Conservation (phyloP, 2,113 vertebrate species). For the Melanostigma gelatinosum region DNA sequence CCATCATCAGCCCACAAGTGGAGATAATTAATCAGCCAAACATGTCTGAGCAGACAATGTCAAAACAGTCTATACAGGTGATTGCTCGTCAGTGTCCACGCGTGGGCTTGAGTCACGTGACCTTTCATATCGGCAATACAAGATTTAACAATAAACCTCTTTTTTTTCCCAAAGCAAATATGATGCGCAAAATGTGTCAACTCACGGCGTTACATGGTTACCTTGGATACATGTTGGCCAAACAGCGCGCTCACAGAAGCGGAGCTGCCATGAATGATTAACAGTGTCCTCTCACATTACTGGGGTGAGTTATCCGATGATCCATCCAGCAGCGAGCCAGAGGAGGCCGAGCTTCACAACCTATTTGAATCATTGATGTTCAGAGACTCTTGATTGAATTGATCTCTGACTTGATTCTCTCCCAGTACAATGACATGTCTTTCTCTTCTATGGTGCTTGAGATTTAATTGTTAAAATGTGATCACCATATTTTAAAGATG, state of each 20-base stretch:
- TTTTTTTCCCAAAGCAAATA: background rate
- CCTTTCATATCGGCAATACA: background rate
- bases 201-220: background rate
- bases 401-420: slow-evolving; percentile 11
- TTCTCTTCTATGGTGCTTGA: no score
- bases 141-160: no score
- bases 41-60: background rate
- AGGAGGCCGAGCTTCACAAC: slow-evolving; percentile 5
- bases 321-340: slow-evolving; percentile 5
- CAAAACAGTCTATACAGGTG: background rate
- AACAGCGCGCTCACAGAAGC: slow-evolving; percentile 17
- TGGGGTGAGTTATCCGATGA: slow-evolving; percentile 51
- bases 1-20: background rate
- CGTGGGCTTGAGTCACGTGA: background rate
- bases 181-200: slow-evolving; percentile 16
- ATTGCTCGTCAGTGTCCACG: background rate
- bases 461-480: background rate
- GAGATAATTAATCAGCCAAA: background rate
- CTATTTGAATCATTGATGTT: slow-evolving; percentile 45
- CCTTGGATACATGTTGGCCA: slow-evolving; percentile 28
- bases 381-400: slow-evolving; percentile 8
- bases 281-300: slow-evolving; percentile 69
- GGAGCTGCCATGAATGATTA: slow-evolving; percentile 73
- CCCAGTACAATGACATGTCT: background rate
- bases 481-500: background rate